phyloP scores from a whole-genome alignment of 2,888 invertebrate genomes.

The Anticlea derivata region DNA sequence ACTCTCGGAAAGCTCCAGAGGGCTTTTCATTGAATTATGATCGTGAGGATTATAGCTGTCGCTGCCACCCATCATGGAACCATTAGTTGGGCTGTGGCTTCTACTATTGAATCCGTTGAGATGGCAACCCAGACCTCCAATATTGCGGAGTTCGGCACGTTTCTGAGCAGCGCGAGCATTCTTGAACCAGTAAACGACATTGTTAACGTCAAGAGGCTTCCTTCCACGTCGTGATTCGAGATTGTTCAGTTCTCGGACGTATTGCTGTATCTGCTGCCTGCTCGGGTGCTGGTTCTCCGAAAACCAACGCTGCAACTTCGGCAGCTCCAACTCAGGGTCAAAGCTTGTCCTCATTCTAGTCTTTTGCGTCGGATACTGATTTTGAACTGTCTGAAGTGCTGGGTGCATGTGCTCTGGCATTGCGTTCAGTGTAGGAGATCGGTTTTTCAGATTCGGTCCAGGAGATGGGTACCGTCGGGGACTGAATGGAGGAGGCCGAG shows the following conservation, averaged over 20 bases:
- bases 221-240: conserved; percentile 96
- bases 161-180: conserved; percentile 98
- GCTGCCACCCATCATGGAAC: conserved; percentile 85
- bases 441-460: conserved; percentile 71
- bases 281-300: conserved; percentile 98
- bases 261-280: conserved; percentile 97
- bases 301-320: conserved; percentile 98
- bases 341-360: conserved; percentile 98
- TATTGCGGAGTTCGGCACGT: conserved; percentile 91
- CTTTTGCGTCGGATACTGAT: conserved; percentile 91
- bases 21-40: conserved; percentile 86
- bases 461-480: conserved; percentile 78
- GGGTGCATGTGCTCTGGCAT: conserved; percentile 87
- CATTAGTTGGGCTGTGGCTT: conserved; percentile 86
- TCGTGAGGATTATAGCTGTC: conserved; percentile 84
- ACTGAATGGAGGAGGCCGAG: conserved; percentile 80
- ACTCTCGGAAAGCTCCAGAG: conserved; percentile 80
- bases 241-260: conserved; percentile 96
- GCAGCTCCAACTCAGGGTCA: conserved; percentile 97
- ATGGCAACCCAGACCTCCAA: conserved; percentile 84
- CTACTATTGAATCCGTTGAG: conserved; percentile 86
- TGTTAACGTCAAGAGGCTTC: conserved; percentile 97
- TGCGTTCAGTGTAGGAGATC: conserved; percentile 71
- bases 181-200: conserved; percentile 99
- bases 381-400: conserved; percentile 90